Evolutionary conservation across 2,113 vertebrate genomes (phyloP).

Genomic region (Grammomys surdaster): DNA sequence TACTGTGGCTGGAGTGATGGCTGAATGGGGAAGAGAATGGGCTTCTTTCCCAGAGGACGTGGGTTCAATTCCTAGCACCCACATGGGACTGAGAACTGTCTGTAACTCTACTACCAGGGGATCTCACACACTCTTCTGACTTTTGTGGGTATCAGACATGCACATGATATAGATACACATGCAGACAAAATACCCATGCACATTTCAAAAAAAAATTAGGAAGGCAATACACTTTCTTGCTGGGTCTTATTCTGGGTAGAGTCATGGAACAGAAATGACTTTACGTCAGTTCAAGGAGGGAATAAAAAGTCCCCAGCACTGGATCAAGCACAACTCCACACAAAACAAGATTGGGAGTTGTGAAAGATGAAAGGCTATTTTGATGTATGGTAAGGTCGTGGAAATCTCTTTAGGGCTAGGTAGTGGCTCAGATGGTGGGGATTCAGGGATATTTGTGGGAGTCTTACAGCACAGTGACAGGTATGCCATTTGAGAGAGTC

Average conservation of each 20-base stretch:
- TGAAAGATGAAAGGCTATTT: not conserved
- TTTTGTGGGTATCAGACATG: not conserved
- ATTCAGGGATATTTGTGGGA: not conserved
- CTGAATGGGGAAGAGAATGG: not conserved
- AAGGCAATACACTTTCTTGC: not conserved
- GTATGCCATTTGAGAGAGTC: fast-evolving
- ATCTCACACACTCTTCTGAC: not conserved
- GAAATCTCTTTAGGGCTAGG: not conserved
- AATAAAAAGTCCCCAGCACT: not conserved
- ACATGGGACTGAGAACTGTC: not conserved
- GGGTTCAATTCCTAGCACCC: not conserved
- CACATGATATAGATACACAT: not conserved
- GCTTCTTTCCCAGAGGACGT: not conserved
- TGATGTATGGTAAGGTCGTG: not conserved
- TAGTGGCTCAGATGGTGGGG: not conserved
- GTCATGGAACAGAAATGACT: not conserved
- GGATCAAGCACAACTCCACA: not conserved
- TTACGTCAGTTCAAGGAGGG: not conserved
- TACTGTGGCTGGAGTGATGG: not conserved
- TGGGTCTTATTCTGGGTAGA: not conserved
- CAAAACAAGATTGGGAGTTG: not conserved
- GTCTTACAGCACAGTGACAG: not conserved
- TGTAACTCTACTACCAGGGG: not conserved
- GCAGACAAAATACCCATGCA: not conserved
- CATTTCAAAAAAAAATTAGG: not conserved